These are phyloP conservation scores for Drosophila mercatorum DNA, from an alignment of 2,888 invertebrate genomes.

Conservation along the genomic window DNA sequence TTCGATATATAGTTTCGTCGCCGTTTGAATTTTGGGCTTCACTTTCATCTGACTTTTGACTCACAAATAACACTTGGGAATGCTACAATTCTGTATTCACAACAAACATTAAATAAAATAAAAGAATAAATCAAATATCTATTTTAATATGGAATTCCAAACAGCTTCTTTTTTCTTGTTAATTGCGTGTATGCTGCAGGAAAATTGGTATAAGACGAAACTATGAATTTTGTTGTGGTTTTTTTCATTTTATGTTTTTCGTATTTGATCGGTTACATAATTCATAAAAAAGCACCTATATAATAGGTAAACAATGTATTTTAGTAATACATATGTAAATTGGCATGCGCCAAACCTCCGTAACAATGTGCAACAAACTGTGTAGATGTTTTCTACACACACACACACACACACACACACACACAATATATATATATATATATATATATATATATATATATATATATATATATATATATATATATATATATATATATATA, in stretches of 20 bases:
- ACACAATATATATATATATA: too few species aligned
- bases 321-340: conserved; percentile 20
- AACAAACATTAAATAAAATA: not conserved
- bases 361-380: conserved; percentile 26
- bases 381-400: not conserved
- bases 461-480: too few species aligned
- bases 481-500: too few species aligned
- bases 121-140: not conserved
- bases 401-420: not conserved
- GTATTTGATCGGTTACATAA: not conserved
- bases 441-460: too few species aligned
- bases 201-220: not conserved
- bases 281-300: conserved; percentile 34
- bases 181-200: not conserved
- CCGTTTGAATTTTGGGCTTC: not conserved
- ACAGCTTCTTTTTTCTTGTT: not conserved
- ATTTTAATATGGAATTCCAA: not conserved
- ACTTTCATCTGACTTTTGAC: not conserved
- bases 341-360: conserved; percentile 6
- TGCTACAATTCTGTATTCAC: not conserved
- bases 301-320: conserved; percentile 36
- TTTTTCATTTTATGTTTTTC: not conserved
- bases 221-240: too few species aligned
- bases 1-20: not conserved
- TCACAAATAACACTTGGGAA: not conserved